Evolutionary conservation across 2,113 vertebrate species (phyloP).

Genomic region (Martes martes): DNA sequence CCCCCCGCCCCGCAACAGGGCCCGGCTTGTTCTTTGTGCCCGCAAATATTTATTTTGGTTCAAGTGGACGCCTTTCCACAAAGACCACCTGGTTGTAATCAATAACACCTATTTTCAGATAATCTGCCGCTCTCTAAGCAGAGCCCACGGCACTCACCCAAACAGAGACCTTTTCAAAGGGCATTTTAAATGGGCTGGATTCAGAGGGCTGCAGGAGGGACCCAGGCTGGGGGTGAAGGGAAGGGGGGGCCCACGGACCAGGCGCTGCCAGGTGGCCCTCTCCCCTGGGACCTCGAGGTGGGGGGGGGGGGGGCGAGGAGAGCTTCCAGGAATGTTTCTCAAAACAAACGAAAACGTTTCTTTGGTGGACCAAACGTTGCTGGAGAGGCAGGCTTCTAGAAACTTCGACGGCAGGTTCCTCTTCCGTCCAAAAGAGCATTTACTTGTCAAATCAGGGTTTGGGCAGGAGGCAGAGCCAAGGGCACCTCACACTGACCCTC

Average conservation of each 20-base stretch:
- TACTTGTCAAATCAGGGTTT: neutral
- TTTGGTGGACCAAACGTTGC: neutral
- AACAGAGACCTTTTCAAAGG: conserved; percentile 69
- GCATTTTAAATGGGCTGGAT: conserved; percentile 57
- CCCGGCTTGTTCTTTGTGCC: conserved; percentile 25
- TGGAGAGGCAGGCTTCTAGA: neutral
- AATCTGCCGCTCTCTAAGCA: conserved; percentile 67
- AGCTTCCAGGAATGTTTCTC: neutral
- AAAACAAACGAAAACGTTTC: conserved; percentile 7
- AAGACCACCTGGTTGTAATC: conserved; percentile 58
- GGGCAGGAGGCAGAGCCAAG: neutral
- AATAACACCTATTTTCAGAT: conserved; percentile 78
- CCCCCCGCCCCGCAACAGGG: conserved; percentile 31
- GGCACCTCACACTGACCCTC: rapidly evolving
- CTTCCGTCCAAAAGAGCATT: neutral
- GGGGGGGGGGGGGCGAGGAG: neutral
- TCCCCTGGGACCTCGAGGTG: neutral
- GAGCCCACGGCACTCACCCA: conserved; percentile 20
- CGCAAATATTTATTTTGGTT: conserved; percentile 48
- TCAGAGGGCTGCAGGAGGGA: neutral
- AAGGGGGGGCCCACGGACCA: rapidly evolving
- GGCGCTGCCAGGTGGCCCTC: neutral
- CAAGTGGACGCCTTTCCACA: conserved; percentile 58
- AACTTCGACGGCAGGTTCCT: neutral
- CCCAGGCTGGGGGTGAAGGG: neutral